Conservation (phyloP, 1,140 invertebrate genomes). For the Chrysomallon squamiferum region DNA sequence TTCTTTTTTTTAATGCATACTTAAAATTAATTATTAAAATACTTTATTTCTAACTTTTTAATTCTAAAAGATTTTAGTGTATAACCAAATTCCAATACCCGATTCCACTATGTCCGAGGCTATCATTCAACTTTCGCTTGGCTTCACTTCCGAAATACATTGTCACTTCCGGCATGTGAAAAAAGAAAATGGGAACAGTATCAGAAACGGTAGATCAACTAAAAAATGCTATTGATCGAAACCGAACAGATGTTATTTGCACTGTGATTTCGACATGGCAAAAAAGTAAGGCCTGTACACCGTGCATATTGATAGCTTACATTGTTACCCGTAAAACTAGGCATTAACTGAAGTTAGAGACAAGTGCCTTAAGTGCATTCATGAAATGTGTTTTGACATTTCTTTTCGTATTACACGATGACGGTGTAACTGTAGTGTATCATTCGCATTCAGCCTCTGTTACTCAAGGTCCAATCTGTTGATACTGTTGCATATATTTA, state of each 20-base stretch:
- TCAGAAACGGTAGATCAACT: constrained; percentile 62
- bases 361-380: neutral
- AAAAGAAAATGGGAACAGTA: constrained; percentile 14
- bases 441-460: neutral
- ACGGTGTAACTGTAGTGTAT: too few species aligned
- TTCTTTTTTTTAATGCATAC: too few species aligned
- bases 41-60: too few species aligned
- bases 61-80: too few species aligned
- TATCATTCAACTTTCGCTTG: too few species aligned
- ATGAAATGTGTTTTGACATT: neutral
- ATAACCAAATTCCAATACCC: too few species aligned
- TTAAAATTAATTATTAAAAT: too few species aligned
- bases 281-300: constrained; percentile 35
- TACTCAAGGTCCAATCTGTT: too few species aligned
- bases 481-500: too few species aligned
- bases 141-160: too few species aligned
- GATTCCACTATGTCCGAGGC: too few species aligned
- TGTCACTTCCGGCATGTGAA: neutral
- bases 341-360: neutral
- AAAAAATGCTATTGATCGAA: constrained; percentile 68
- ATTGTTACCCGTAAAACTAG: neutral
- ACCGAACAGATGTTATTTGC: constrained; percentile 71
- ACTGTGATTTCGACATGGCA: constrained; percentile 69
- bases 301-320: neutral
- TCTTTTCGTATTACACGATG: neutral